Evolutionary conservation across 2,797 vertebrate species (phyloP), one percentile per base, ranked within the genome.

Genomic region (Cynopterus sphinx): DNA sequence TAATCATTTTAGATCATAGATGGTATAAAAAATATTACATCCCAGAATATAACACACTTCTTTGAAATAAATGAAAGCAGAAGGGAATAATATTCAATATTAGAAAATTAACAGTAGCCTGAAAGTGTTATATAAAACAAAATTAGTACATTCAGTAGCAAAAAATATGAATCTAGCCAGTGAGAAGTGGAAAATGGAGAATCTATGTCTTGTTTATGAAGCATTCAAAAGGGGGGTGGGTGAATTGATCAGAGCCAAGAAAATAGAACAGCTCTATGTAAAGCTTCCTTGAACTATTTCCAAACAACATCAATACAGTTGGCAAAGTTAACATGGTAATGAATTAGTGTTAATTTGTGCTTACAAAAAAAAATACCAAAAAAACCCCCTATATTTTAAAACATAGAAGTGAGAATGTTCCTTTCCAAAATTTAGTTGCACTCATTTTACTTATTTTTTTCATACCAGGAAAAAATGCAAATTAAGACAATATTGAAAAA

Each of bases 321-420:
- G 84, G 74, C 57, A 92, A 84, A 91, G 36, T 39, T 91, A 16
- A 87, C 46, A 57, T 70, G 28, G 39, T 94, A 84, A 84, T 28
- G 5, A 43, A 55, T 70, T 91, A 71, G 65, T n/a, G 70, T 63
- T 90, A 59, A 79, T 57, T 70, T 70, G 16, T 51, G 26, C n/a
- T 94, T 90, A 73, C 33, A 17, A 73, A 43, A 33, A 24, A 81
- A 46, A 53, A 41, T 12, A 81, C 24, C n/a, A 53, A 65, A 39
- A 33, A 6, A 41, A 59, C 36, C 33, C 41, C 5, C 41, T 79
- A 2, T 90, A 88, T 77, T 94, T 88, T 77, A 91, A 89, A 94
- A 70, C 41, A 84, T 16, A 33, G 11, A 16, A 53, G 11, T 57
- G 28, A 31, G 81, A 65, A 59, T 78, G 83, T 75, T 71, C 39